These are phyloP conservation scores for Leucoraja erinaceus DNA, from an alignment of 2,113 vertebrate species.

Conservation along the genomic window DNA sequence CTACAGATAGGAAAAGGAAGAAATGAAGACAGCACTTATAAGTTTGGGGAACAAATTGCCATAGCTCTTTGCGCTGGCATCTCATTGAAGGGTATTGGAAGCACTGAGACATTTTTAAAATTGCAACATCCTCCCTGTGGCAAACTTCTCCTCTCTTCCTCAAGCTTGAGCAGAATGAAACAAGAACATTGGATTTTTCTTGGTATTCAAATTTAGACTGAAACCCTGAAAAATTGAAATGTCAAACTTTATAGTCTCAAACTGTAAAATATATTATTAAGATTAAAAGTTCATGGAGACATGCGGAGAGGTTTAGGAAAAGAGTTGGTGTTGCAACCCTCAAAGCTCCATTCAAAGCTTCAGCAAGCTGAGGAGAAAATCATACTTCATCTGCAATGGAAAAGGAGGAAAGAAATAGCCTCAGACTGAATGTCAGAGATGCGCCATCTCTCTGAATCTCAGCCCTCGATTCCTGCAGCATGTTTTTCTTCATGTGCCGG, in stretches of 20 bases:
- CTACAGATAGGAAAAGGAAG: neutral
- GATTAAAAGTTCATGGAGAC: neutral
- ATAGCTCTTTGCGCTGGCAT: neutral
- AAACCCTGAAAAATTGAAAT: neutral
- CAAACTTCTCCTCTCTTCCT: too few species aligned
- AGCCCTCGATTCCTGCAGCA: neutral
- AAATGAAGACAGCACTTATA: neutral
- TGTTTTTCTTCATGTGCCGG: neutral
- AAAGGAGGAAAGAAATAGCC: neutral
- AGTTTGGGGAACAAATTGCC: neutral
- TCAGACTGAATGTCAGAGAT: neutral
- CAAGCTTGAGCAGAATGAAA: neutral
- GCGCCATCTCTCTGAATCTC: neutral
- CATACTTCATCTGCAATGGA: neutral
- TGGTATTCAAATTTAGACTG: neutral
- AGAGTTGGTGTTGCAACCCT: neutral
- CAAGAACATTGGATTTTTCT: neutral
- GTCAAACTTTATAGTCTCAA: neutral
- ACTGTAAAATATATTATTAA: neutral
- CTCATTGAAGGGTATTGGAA: neutral
- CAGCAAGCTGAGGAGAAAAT: neutral
- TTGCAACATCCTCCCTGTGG: neutral
- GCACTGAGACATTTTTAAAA: neutral
- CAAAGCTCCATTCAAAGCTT: neutral
- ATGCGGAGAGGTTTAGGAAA: neutral